Percentiles rank a stretch among this genome's conserved stretches.
These are phyloP conservation scores for Cantharis rufa DNA, from an alignment of 2,888 invertebrate species.

Conservation along the genomic window DNA sequence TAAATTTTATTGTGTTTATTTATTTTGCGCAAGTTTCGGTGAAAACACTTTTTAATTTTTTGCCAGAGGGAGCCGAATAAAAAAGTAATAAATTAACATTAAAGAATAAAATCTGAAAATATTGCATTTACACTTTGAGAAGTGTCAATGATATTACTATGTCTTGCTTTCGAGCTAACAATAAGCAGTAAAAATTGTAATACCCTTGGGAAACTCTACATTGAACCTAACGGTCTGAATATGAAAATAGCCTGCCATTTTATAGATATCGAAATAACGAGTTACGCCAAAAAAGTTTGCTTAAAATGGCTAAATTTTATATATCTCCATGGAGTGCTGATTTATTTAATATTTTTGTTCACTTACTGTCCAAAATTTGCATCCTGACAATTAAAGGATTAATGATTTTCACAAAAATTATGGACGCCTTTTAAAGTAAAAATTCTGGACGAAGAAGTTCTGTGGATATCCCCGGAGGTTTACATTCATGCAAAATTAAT, in stretches of 20 bases:
- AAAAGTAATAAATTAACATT: background rate
- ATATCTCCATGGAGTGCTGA: background rate
- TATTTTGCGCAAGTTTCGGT: background rate
- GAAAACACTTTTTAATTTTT: background rate
- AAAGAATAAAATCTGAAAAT: background rate
- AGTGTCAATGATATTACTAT: constrained; percentile 16
- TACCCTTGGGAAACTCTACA: constrained; percentile 25
- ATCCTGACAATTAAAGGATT: background rate
- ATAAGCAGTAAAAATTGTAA: constrained; percentile 29
- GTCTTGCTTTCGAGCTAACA: constrained; percentile 24
- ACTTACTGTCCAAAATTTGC: background rate
- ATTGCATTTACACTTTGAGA: constrained; percentile 1
- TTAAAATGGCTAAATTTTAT: background rate
- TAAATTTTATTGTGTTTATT: background rate
- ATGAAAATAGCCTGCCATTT: constrained; percentile 29
- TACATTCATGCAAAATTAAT: too few species aligned
- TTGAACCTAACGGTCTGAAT: constrained; percentile 28
- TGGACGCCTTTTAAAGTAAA: background rate
- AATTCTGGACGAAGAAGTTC: background rate
- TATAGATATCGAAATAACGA: constrained; percentile 29
- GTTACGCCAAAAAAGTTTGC: constrained; percentile 22
- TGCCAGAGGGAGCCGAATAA: background rate
- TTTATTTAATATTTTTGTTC: background rate
- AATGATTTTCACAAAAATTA: background rate
- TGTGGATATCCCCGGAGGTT: too few species aligned